These are phyloP conservation scores for Steinernema khuongi DNA, from an alignment of 1,140 invertebrate genomes.

Conservation along the genomic window DNA sequence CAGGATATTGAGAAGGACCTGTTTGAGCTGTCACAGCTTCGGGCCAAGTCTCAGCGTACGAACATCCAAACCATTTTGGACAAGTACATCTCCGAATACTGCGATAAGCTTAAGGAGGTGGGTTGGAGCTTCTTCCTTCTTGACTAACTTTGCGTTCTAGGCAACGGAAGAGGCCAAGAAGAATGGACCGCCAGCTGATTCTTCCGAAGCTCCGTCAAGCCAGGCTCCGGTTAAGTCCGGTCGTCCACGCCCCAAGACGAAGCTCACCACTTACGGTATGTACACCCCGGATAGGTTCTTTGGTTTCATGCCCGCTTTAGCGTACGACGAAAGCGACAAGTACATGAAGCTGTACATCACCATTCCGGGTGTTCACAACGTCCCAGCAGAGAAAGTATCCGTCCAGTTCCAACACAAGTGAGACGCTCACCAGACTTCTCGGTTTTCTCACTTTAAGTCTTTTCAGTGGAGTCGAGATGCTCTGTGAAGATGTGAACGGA, in stretches of 20 bases:
- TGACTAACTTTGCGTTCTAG: background rate
- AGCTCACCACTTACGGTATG: constrained; percentile 43
- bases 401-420: constrained; percentile 38
- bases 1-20: constrained; percentile 12
- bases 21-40: constrained; percentile 13
- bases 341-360: constrained; percentile 51
- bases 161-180: constrained; percentile 9
- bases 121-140: background rate
- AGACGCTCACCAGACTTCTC: background rate
- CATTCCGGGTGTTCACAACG: constrained; percentile 35
- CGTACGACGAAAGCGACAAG: constrained; percentile 50
- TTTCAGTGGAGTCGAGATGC: constrained; percentile 39
- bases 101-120: constrained; percentile 6
- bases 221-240: background rate
- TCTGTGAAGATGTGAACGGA: constrained; percentile 36
- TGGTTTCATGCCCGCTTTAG: constrained; percentile 25
- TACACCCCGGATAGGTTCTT: constrained; percentile 4
- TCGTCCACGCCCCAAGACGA: constrained; percentile 38
- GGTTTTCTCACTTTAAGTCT: background rate
- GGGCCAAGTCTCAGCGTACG: constrained; percentile 7
- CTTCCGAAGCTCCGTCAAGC: background rate
- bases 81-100: background rate
- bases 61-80: constrained; percentile 28
- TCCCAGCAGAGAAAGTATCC: constrained; percentile 24
- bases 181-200: constrained; percentile 11